Percentiles rank a stretch among this genome's conserved stretches.
Conservation (phyloP, 2,888 invertebrate genomes). For the Cosmorhoe ocellata region DNA sequence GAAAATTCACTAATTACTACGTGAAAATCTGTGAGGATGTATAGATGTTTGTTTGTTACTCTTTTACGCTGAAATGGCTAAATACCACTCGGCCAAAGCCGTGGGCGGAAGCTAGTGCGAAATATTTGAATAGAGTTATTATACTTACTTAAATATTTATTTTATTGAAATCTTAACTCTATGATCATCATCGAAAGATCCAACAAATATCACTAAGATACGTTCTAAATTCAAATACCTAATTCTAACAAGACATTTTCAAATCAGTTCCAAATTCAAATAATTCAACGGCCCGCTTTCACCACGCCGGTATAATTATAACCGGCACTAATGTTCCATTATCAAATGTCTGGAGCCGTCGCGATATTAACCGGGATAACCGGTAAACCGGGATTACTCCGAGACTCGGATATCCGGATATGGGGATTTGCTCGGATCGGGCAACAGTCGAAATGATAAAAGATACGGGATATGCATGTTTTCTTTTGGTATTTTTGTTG, state of each 20-base stretch:
- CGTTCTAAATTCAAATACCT: too few relatives aligned
- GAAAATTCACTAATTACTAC: too few relatives aligned
- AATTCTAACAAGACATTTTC: conserved; percentile 19
- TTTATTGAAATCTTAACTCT: too few relatives aligned
- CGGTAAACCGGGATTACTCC: conserved; percentile 81
- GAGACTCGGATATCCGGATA: conserved; percentile 76
- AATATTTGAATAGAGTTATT: too few relatives aligned
- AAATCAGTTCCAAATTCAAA: conserved; percentile 25
- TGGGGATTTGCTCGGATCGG: conserved; percentile 79
- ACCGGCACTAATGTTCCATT: conserved; percentile 70
- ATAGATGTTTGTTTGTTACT: too few relatives aligned
- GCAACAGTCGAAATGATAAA: conserved; percentile 77
- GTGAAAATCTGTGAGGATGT: too few relatives aligned
- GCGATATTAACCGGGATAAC: conserved; percentile 53
- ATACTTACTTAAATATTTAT: too few relatives aligned
- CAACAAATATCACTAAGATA: too few relatives aligned
- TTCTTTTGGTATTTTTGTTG: conserved; percentile 22
- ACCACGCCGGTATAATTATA: conserved; percentile 66
- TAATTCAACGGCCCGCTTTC: conserved; percentile 39
- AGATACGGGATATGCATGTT: conserved; percentile 58
- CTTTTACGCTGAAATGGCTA: too few relatives aligned
- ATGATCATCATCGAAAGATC: too few relatives aligned
- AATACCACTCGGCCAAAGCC: too few relatives aligned
- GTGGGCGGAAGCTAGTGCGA: too few relatives aligned
- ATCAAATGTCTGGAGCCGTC: conserved; percentile 56